These are phyloP conservation scores for Nesidiocoris tenuis DNA, from an alignment of 2,888 invertebrate species.

Conservation along the genomic window DNA sequence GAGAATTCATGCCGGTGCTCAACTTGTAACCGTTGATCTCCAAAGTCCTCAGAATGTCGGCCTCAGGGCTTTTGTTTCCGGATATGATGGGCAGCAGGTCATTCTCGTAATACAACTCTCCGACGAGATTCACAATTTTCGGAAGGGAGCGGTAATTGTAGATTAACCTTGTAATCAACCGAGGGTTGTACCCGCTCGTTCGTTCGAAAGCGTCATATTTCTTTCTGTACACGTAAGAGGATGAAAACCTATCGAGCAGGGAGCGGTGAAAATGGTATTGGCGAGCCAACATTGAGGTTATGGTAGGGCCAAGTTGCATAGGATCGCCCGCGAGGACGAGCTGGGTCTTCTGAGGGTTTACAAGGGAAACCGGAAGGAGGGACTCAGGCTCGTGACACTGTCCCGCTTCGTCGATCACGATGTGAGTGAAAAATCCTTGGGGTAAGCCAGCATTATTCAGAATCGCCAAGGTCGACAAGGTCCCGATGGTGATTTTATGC, in stretches of 20 bases:
- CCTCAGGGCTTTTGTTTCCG: constrained; percentile 18
- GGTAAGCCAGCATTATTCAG: constrained; percentile 51
- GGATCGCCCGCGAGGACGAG: constrained; percentile 73
- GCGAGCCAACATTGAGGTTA: constrained; percentile 65
- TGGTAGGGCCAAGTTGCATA: constrained; percentile 83
- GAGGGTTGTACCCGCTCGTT: constrained; percentile 69
- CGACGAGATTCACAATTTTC: constrained; percentile 73
- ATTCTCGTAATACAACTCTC: constrained; percentile 78
- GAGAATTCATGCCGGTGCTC: not conserved
- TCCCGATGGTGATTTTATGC: constrained; percentile 25
- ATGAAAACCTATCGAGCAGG: constrained; percentile 65
- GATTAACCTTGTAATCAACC: constrained; percentile 78
- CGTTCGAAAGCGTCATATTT: constrained; percentile 19
- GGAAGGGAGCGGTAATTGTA: constrained; percentile 85
- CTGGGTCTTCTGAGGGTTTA: constrained; percentile 53
- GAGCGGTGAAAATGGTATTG: constrained; percentile 71
- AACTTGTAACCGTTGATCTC: constrained; percentile 1
- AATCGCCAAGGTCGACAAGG: constrained; percentile 16
- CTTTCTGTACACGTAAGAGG: constrained; percentile 13
- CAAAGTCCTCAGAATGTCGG: constrained; percentile 7
- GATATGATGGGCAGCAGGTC: constrained; percentile 64
- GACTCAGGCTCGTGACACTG: constrained; percentile 90
- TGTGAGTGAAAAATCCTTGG: constrained; percentile 81
- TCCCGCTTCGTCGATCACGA: constrained; percentile 90
- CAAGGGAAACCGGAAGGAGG: constrained; percentile 69